These are phyloP conservation scores for Antechinus stuartii DNA, from an alignment of 2,113 vertebrate genomes.

Conservation along the genomic window DNA sequence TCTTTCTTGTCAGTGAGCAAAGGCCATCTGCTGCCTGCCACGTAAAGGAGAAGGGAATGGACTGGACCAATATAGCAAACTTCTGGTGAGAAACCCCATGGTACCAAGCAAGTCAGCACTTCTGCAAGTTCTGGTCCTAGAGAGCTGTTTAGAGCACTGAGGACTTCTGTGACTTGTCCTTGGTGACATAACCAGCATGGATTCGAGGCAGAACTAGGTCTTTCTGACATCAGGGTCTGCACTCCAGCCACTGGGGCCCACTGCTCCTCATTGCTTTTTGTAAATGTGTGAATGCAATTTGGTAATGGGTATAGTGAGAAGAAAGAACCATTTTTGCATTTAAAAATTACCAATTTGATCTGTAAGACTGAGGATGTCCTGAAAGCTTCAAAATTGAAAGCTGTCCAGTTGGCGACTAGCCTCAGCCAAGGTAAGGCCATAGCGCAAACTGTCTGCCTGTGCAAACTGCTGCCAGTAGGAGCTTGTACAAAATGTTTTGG, in stretches of 20 bases:
- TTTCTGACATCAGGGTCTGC: neutral
- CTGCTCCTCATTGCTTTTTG: neutral
- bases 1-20: neutral
- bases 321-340: constrained; percentile 39
- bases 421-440: constrained; percentile 40
- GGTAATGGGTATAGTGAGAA: constrained; percentile 2
- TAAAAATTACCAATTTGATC: constrained; percentile 29
- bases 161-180: neutral
- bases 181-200: neutral
- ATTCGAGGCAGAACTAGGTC: neutral
- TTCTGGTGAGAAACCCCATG: neutral
- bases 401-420: constrained; percentile 17
- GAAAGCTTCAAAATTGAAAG: neutral
- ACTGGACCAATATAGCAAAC: neutral
- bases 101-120: neutral
- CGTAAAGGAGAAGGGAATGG: neutral
- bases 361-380: neutral
- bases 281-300: neutral
- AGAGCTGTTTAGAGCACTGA: neutral
- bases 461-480: constrained; percentile 14
- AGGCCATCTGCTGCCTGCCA: neutral
- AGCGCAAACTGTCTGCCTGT: constrained; percentile 51
- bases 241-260: neutral
- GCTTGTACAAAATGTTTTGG: constrained; percentile 23
- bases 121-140: neutral